Evolutionary conservation across 1,140 invertebrate species (phyloP), one percentile per base, ranked within the genome.

Genomic region (Drosophila yakuba): DNA sequence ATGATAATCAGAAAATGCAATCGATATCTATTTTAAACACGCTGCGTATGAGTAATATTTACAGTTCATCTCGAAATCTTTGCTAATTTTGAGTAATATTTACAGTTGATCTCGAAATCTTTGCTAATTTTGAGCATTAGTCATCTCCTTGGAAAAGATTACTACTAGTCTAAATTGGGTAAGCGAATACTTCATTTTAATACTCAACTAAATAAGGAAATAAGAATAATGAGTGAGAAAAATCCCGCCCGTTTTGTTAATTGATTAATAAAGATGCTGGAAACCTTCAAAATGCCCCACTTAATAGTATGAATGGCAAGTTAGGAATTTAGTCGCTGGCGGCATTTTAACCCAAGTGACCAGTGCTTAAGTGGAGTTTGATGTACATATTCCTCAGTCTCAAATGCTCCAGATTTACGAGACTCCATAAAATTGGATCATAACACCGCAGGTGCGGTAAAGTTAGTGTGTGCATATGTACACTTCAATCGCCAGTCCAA

Each of bases 401-500:
- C 38, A 14, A 44, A 35, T 12, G 39, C 39, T 17, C 44, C 14
- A 39, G 7, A 45, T 68, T 39, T 48, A 71, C 25, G 64, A 15
- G 32, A 8, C 14, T 69, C 35, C 43, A 68, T 68, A 52, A 68
- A 68, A 68, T 52, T 38, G 15, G 60, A 68, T n/a, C 35, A 56
- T 32, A 64, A 75, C 44, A 50, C 44, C 39, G 20, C 50, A 35
- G 60, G 28, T 55, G 50, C 25, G 50, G 59, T n/a, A 51, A 51
- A 66, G 64, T 52, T 68, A 66, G 32, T 32, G 7, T 32, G 32
- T 32, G 8, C 32, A 32, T 32, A 8, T 32, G 32, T 47, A 68
- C 36, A 68, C 64, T 64, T 68, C 64, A 36, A 68, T 52, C 47
- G 32, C 17, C 36, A 20, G 28, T 54, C 71, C 62, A 54, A 63